A percentile compares a stretch with the other conserved stretches of the same genome.
These are phyloP conservation scores for Erebia ligea DNA, from an alignment of 2,888 invertebrate species.

Conservation along the genomic window DNA sequence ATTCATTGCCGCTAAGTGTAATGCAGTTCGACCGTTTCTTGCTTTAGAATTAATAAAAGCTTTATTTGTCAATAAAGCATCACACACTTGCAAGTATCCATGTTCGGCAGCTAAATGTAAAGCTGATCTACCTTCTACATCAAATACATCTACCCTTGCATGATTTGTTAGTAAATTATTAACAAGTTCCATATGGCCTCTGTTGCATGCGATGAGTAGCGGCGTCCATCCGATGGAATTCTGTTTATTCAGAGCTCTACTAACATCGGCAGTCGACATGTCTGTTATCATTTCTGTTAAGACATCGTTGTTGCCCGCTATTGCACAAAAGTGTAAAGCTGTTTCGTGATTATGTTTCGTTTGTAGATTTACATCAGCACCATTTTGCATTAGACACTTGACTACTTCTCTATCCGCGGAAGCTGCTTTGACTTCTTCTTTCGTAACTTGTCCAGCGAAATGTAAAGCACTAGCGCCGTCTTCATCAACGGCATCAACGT, in stretches of 20 bases:
- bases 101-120: constrained; percentile 97
- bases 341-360: constrained; percentile 96
- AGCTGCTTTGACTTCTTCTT: constrained; percentile 89
- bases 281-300: constrained; percentile 96
- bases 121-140: constrained; percentile 97
- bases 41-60: constrained; percentile 99
- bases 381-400: constrained; percentile 93
- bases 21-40: constrained; percentile 96
- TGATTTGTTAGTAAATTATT: constrained; percentile 95
- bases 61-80: constrained; percentile 95
- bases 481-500: constrained; percentile 94
- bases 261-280: constrained; percentile 94
- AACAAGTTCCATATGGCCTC: constrained; percentile 97
- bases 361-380: constrained; percentile 93
- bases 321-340: constrained; percentile 97
- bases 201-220: constrained; percentile 96
- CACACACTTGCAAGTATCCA: constrained; percentile 95
- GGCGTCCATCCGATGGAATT: constrained; percentile 98
- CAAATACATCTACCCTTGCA: constrained; percentile 99
- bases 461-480: constrained; percentile 98
- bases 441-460: constrained; percentile 95
- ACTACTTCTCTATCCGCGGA: constrained; percentile 94
- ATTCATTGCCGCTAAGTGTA: constrained; percentile 98
- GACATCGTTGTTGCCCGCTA: constrained; percentile 97
- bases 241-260: constrained; percentile 96